A percentile compares a stretch with the other conserved stretches of the same genome.
Evolutionary conservation across 2,797 vertebrate species (phyloP).

Genomic region (Emys orbicularis): DNA sequence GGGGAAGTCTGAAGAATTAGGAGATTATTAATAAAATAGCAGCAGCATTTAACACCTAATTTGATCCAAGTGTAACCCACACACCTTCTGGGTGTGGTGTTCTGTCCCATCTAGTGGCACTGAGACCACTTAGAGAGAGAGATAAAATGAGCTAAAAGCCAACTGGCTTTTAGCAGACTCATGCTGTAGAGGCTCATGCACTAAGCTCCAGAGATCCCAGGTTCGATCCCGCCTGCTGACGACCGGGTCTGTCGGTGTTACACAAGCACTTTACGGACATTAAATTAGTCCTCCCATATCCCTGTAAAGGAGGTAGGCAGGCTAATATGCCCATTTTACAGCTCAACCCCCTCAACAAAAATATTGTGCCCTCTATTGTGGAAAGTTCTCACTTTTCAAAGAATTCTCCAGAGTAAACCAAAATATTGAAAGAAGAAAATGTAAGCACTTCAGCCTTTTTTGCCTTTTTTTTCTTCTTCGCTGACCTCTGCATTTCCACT

Average conservation of each 20-base stretch:
- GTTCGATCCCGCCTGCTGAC: too few relatives aligned
- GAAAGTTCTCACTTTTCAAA: background rate
- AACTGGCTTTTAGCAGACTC: too few relatives aligned
- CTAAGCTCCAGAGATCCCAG: too few relatives aligned
- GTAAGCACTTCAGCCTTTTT: background rate
- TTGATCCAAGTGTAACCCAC: background rate
- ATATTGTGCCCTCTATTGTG: background rate
- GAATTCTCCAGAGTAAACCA: background rate
- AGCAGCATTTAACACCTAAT: background rate
- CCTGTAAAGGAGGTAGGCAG: background rate
- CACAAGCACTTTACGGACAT: background rate
- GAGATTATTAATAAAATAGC: accelerated
- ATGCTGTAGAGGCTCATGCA: too few relatives aligned
- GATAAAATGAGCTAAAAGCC: too few relatives aligned
- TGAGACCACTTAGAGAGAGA: too few relatives aligned
- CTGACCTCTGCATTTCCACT: background rate
- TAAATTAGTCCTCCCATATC: accelerated
- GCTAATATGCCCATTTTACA: background rate
- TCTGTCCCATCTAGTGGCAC: too few relatives aligned
- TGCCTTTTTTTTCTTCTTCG: background rate
- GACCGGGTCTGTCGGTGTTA: too few relatives aligned
- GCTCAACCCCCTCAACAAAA: background rate
- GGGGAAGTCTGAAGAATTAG: background rate
- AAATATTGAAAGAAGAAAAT: background rate
- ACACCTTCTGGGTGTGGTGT: too few relatives aligned